Conservation (phyloP, 1,140 invertebrate genomes). For the Ooceraea biroi region DNA sequence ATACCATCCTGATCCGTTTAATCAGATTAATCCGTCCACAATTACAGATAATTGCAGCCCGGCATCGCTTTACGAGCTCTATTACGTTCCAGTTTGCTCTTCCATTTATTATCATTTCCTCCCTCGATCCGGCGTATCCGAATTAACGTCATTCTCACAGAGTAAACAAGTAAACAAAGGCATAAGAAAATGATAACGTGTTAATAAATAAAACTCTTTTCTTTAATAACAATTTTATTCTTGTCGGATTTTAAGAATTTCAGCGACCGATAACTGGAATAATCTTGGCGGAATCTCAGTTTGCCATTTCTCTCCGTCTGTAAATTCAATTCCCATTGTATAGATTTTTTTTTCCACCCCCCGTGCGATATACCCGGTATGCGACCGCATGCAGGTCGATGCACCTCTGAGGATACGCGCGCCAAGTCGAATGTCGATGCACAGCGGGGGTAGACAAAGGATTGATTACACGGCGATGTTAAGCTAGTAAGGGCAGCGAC, state of each 20-base stretch:
- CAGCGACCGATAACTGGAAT: too few relatives aligned
- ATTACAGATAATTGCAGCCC: slow-evolving; percentile 70
- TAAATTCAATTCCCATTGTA: not conserved
- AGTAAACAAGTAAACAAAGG: not conserved
- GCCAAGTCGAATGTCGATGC: slow-evolving; percentile 56
- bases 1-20: slow-evolving; percentile 62
- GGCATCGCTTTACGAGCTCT: slow-evolving; percentile 46
- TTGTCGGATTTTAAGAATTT: not conserved
- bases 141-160: slow-evolving; percentile 2
- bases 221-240: not conserved
- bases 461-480: slow-evolving; percentile 58
- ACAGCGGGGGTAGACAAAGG: slow-evolving; percentile 46
- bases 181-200: not conserved
- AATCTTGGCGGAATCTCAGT: too few relatives aligned
- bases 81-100: slow-evolving; percentile 16
- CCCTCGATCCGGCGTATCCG: not conserved
- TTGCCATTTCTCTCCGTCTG: too few relatives aligned
- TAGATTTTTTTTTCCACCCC: not conserved
- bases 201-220: not conserved
- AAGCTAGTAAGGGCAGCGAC: slow-evolving; percentile 53
- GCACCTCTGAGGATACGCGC: slow-evolving; percentile 45
- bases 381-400: slow-evolving; percentile 36
- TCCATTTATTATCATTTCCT: slow-evolving; percentile 19
- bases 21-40: slow-evolving; percentile 68
- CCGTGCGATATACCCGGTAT: not conserved